Evolutionary conservation across 1,140 invertebrate species (phyloP).

Genomic region (Centruroides sculpturatus): DNA sequence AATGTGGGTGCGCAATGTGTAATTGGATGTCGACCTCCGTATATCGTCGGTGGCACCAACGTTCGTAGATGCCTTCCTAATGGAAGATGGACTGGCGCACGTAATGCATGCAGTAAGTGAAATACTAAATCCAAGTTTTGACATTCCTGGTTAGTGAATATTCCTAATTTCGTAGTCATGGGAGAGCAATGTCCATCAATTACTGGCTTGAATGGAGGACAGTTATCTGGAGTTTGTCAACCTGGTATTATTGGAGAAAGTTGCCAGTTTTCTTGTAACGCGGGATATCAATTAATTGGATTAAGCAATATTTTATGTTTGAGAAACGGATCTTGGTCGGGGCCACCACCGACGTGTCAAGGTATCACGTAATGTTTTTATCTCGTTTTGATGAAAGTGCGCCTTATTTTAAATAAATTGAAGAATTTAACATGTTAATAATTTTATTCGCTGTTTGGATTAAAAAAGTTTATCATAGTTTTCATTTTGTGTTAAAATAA

Average conservation of each 20-base stretch:
- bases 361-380: not conserved
- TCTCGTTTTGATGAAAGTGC: too few relatives aligned
- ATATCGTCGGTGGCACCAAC: not conserved
- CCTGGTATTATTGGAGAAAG: constrained; percentile 3
- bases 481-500: too few relatives aligned
- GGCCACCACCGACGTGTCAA: constrained; percentile 2
- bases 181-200: too few relatives aligned
- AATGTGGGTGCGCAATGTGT: not conserved
- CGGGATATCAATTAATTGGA: constrained; percentile 4
- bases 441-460: too few relatives aligned
- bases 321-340: constrained; percentile 6
- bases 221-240: constrained; percentile 5
- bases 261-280: constrained; percentile 6
- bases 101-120: not conserved
- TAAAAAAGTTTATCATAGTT: too few relatives aligned
- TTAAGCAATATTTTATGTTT: constrained; percentile 2
- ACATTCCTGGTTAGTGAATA: too few relatives aligned
- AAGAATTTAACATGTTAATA: too few relatives aligned
- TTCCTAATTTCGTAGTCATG: too few relatives aligned
- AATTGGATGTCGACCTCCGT: constrained; percentile 3
- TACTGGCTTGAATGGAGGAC: too few relatives aligned
- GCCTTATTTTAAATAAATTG: too few relatives aligned
- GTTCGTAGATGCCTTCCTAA: not conserved
- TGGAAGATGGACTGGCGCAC: constrained; percentile 4
- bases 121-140: too few relatives aligned